Base-by-base conservation (phyloP, 2,797 vertebrate species). In the Nyctalus aviator region DNA sequence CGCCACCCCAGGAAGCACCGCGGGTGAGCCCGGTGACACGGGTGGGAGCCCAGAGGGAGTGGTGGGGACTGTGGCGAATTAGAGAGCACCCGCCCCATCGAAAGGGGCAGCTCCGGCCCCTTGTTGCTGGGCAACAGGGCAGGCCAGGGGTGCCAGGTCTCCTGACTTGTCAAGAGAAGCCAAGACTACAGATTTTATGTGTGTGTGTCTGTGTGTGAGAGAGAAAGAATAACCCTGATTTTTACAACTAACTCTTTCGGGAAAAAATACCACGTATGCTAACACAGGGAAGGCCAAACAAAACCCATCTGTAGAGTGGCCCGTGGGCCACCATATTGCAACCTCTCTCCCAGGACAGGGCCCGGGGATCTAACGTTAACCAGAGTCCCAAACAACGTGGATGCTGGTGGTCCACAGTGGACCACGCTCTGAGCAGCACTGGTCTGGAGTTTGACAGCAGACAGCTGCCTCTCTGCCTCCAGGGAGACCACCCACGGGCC, bases 231-330 rank as follows among this genome's bases (percentile, higher is more conserved):
- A 7, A 75, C 35, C 84, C 88, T 5, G 12, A 73, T 59, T 89
- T 87, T 79, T 30, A 93, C 44, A 82, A 79, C 95, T 96, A 91
- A 68, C 94, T 57, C 5, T 0, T 79, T 50, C 82, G n/a, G 23
- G 72, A 69, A 64, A 68, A 90, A 82, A 48, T 66, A 20, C 84
- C 95, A 94, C 78, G 3, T n/a, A 73, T 32, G n/a, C 94, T 91
- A 84, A 93, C 95, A 95, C 90, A 88, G 71, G 78, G 95, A 96
- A 95, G 95, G 94, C 96, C 97, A 96, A 97, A 96, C 96, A 97
- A 96, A 97, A 96, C 91, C 76, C 71, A 94, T 84, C 95, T 90
- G 84, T 12, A 82, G 85, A 78, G 91, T 87, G 89, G 95, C 94
- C 95, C 76, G 11, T 0, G 6, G 90, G 94, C 94, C 97, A 93